Conservation (phyloP, 1,140 invertebrate genomes). For the Pararge aegeria region DNA sequence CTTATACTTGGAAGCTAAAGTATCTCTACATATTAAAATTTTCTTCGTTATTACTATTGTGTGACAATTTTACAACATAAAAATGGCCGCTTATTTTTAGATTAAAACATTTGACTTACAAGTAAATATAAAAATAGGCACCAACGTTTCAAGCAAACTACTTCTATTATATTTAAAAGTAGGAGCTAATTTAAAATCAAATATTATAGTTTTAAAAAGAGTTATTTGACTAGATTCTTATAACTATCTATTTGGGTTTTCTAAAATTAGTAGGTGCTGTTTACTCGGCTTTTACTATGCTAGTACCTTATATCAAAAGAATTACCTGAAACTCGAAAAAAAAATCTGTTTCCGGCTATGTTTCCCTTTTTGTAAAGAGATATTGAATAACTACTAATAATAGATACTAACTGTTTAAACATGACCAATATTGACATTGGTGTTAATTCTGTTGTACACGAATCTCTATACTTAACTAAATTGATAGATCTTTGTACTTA, state of each 20-base stretch:
- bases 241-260: constrained; percentile 30
- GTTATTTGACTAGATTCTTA: constrained; percentile 34
- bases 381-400: too few species aligned
- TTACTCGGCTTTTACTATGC: constrained; percentile 1
- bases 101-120: constrained; percentile 35
- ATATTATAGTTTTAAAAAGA: constrained; percentile 21
- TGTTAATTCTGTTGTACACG: too few species aligned
- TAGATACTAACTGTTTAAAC: too few species aligned
- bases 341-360: too few species aligned
- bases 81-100: constrained; percentile 19
- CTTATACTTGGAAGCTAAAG: neutral
- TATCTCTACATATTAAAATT: neutral
- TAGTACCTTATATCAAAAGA: constrained; percentile 19
- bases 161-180: constrained; percentile 36
- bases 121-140: constrained; percentile 45
- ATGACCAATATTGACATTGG: too few species aligned
- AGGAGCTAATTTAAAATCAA: constrained; percentile 22
- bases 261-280: constrained; percentile 32
- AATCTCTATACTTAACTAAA: too few species aligned
- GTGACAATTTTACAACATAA: neutral
- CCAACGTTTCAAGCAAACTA: constrained; percentile 49
- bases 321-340: too few species aligned
- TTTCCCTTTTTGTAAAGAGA: too few species aligned
- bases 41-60: neutral
- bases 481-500: too few species aligned